Evolutionary conservation across 2,113 vertebrate species (phyloP).

Genomic region (Prietella phreatophila): DNA sequence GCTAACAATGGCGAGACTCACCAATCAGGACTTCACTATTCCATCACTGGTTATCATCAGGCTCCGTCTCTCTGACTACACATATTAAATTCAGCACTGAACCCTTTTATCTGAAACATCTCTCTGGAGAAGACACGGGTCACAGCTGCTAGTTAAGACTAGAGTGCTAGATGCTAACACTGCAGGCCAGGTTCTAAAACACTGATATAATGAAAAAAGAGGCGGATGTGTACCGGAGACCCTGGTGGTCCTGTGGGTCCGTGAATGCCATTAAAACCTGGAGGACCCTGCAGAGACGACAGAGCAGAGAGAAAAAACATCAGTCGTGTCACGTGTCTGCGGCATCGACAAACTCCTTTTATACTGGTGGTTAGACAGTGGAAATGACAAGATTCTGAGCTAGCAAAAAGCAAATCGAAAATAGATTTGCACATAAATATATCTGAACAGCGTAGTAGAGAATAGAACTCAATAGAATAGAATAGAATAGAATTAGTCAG

Average conservation of each 20-base stretch:
- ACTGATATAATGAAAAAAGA: background rate
- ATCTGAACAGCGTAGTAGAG: background rate
- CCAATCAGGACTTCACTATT: background rate
- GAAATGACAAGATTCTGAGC: background rate
- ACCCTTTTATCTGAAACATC: background rate
- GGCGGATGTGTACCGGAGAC: constrained; percentile 65
- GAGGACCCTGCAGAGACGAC: constrained; percentile 66
- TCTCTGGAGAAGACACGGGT: background rate
- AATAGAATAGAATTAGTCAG: background rate
- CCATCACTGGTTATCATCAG: background rate
- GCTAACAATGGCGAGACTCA: background rate
- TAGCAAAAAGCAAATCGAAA: background rate
- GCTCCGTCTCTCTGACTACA: background rate
- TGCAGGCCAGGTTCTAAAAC: background rate
- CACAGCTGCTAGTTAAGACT: background rate
- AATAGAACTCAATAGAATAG: background rate
- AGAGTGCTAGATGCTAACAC: background rate
- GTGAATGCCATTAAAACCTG: constrained; percentile 75
- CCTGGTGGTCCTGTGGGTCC: constrained; percentile 77
- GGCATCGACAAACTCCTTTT: background rate
- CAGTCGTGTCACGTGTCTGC: background rate
- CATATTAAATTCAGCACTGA: background rate
- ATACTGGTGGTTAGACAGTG: background rate
- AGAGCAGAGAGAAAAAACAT: constrained; percentile 11
- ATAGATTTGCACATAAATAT: background rate